Base-by-base conservation (phyloP, 2,797 vertebrate genomes). In the Esox lucius region DNA sequence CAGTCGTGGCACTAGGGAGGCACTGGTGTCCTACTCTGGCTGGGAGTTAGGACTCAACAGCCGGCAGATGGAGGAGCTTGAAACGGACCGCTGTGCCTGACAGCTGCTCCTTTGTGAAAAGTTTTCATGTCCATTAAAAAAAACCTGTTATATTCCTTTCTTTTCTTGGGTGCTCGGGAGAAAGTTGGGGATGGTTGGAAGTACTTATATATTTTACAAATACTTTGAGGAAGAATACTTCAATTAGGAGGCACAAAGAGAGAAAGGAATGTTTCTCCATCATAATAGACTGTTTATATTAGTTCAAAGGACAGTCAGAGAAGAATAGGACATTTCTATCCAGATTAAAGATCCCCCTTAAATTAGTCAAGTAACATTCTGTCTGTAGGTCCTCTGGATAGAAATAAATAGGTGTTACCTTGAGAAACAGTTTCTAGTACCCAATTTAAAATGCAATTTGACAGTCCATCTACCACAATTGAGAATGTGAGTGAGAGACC, bases 361-460 rank as follows among this genome's bases (percentile, higher is more conserved):
- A 90, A 90, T 89, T 91, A 90, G 80, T 83, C 28, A 35, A 70
- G 72, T 42, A 39, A 80, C 83, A 82, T 88, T 86, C 78, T 71
- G 69, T 59, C 70, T n/a, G 81, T 26, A 42, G 72, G 65, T 31
- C 82, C 72, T 76, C 79, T 75, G 28, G 46, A 76, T 75, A 77
- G 31, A 42, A 79, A 83, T 75, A 64, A 0, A 28, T 68, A 77
- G 80, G 83, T 78, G 77, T 72, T 71, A 65, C 64, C 62, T 59
- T 11, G 80, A 82, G 87, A 86, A 84, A 42, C 72, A 59, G 56
- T 24, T 24, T 12, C 56, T 4, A 24, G 77, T 74, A 78, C 75
- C 85, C 86, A 80, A 90, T 91, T 93, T 89, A 80, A 84, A 86
- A 72, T 75, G 53, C 2, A 46, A 74, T 75, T 73, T 89, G 91